Evolutionary conservation across 2,113 vertebrate genomes (phyloP), one percentile per base, ranked within the genome.

Genomic region (Misgurnus mizolepis): DNA sequence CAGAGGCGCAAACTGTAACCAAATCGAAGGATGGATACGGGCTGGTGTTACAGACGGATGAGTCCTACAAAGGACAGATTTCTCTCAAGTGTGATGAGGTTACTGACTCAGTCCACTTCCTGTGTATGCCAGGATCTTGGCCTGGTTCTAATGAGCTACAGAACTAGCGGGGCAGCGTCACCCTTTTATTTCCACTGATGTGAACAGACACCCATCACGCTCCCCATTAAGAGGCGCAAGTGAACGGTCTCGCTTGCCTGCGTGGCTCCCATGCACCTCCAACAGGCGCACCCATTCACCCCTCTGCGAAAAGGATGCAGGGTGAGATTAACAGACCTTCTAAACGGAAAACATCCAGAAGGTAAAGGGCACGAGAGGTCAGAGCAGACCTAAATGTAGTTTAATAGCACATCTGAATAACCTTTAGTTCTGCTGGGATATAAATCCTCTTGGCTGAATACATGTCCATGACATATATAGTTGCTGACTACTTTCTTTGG

Each of bases 101-200:
- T 79, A 85, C 83, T 87, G 79, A 43, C 64, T 78, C 66, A 17
- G 18, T 55, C 62, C 61, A 64, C 62, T 73, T 62, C 55, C 78
- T 91, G 91, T 89, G 67, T 76, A 79, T 60, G 86, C 87, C 86
- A 85, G 82, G 79, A 84, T 80, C 86, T 76, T 86, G 89, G 89
- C 87, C 87, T 91, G 88, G 88, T 90, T 90, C 88, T 92, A 92
- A 93, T 92, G 89, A 93, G 90, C 89, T 88, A 79, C 67, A 87
- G 88, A 67, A 87, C 89, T 89, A 90, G 89, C 89, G 88, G 86
- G 87, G 89, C 87, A 39, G 58, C 3, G 58, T 62, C 27, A 3
- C 22, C 74, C 61, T 40, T 88, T n/a, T 58, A 89, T 89, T 89
- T 86, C 83, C 87, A 86, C 78, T 87, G 85, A 89, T 84, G 87